phyloP scores from a whole-genome alignment of 2,888 invertebrate genomes.

The Fabriciana adippe region DNA sequence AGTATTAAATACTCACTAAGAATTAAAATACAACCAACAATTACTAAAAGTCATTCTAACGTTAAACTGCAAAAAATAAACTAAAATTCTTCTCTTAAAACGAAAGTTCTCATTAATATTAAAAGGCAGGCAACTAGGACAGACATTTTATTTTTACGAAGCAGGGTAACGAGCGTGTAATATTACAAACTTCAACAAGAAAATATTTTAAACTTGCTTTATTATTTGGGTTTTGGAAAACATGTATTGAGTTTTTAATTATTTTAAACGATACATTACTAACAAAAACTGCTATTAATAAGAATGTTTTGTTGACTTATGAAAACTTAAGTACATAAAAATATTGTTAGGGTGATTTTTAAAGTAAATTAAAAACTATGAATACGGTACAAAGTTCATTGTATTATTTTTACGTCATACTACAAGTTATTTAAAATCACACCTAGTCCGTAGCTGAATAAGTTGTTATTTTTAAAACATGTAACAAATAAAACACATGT shows the following conservation, averaged over 20 bases:
- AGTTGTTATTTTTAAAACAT: too few species aligned
- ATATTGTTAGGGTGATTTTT: too few species aligned
- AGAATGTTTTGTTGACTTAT: too few species aligned
- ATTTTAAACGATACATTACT: background rate
- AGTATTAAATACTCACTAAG: background rate
- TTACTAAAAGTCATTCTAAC: conserved; percentile 2
- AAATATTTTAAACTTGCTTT: conserved; percentile 13
- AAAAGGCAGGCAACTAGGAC: conserved; percentile 33
- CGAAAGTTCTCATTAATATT: conserved; percentile 39
- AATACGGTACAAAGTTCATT: too few species aligned
- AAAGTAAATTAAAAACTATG: too few species aligned
- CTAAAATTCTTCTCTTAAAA: conserved; percentile 30
- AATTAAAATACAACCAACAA: conserved; percentile 5
- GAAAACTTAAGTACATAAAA: too few species aligned
- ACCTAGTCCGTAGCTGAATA: too few species aligned
- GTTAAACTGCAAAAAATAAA: conserved; percentile 22
- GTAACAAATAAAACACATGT: too few species aligned
- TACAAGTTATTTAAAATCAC: too few species aligned
- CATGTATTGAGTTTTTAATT: background rate
- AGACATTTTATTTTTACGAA: conserved; percentile 24
- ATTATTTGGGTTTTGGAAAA: conserved; percentile 10
- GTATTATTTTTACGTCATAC: too few species aligned
- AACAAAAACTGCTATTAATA: background rate
- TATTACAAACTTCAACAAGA: conserved; percentile 23
- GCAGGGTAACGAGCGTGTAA: conserved; percentile 22